Evolutionary conservation across 2,113 vertebrate genomes (phyloP), one percentile per base, ranked within the genome.

Genomic region (Embiotoca jacksoni): DNA sequence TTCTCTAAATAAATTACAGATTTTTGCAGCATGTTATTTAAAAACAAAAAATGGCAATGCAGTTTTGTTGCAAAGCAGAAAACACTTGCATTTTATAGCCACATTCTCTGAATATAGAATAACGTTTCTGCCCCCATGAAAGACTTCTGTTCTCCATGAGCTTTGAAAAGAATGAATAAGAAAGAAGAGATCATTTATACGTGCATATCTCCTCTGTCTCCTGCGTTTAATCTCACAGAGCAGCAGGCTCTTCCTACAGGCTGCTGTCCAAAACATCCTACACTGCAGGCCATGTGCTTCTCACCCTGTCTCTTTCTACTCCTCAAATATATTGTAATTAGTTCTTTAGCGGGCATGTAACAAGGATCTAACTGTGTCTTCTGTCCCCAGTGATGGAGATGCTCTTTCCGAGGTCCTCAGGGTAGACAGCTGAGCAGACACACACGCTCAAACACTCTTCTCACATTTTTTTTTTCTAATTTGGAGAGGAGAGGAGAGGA

Each of bases 261-360:
- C 23, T 23, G 23, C 23, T 23, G 54, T 74, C 63, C 59, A 36
- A 85, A 79, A 39, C 46, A 37, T 56, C 52, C 9, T 2, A 2
- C 7, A 16, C 72, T 68, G 30, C 57, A 60, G 75, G 68, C 65
- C 46, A 67, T 44, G 35, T 16, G 15, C 57, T 58, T 35, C 39
- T 66, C 61, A 60, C 11, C 1, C 67, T 31, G 33, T 71, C 30
- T 61, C 60, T 50, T 31, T 66, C 61, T 63, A 14, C 74, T 78
- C 77, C 86, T 75, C 63, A 83, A 56, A 72, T 15, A 67, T 76
- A 61, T 87, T 85, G 47, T 82, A 87, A 90, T 93, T 84, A 86
- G 75, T 54, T 73, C 58, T 85, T 75, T 52, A 83, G 75, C 54
- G 64, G 75, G 74, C 36, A 5, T 89, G 78, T 80, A 83, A 85